Percentiles rank a stretch among this genome's conserved stretches.
These are phyloP conservation scores for Nasua narica DNA, from an alignment of 2,797 vertebrate genomes.

Conservation along the genomic window DNA sequence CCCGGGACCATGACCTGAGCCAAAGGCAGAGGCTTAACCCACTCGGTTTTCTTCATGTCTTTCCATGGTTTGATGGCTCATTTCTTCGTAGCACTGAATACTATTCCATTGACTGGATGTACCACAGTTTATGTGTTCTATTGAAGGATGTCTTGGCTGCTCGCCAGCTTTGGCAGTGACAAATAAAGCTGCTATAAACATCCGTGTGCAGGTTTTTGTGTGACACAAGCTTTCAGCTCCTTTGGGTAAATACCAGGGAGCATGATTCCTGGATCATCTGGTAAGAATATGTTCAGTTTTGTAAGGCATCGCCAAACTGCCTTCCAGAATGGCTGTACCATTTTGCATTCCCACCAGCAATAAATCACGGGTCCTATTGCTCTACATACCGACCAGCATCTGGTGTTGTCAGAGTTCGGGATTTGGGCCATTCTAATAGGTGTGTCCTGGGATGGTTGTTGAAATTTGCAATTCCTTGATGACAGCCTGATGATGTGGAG, in stretches of 20 bases:
- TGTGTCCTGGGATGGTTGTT: background rate
- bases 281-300: slow-evolving; percentile 20
- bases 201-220: background rate
- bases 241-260: slow-evolving; percentile 29
- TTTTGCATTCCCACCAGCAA: background rate
- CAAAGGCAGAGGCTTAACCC: too few relatives aligned
- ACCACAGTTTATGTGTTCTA: background rate
- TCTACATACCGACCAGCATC: background rate
- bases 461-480: background rate
- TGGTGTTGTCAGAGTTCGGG: background rate
- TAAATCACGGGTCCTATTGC: background rate
- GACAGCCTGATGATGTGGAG: background rate
- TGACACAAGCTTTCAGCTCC: background rate
- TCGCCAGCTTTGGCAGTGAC: background rate
- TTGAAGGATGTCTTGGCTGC: background rate
- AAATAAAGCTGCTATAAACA: background rate
- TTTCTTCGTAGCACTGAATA: background rate
- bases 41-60: background rate
- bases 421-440: background rate
- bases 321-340: background rate
- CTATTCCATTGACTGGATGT: background rate
- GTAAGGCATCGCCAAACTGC: background rate
- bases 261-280: background rate
- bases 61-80: background rate
- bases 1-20: too few relatives aligned